Base-by-base conservation (phyloP, 2,888 invertebrate genomes). In the Odontocolon sp. region DNA sequence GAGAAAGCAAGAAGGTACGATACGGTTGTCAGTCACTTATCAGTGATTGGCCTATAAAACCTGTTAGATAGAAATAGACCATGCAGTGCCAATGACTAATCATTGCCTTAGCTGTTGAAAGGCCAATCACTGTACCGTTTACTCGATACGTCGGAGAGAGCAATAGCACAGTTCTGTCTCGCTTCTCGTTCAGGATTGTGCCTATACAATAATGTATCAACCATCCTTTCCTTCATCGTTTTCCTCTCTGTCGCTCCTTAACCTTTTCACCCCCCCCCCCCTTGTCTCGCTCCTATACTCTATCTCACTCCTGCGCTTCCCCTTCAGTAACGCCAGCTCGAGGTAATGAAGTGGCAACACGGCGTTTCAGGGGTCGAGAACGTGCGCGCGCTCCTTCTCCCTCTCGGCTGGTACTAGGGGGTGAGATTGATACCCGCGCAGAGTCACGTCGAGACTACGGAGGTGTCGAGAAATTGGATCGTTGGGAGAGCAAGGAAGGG, bases 331-430 rank as follows among this genome's bases (percentile, higher is more conserved):
- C 69, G 52, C 50, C 42, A 73, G 85, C 84, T 81, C 74, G 85
- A 85, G 86, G 87, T 88, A 88, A 88, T 87, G 88, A 88, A 88
- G 88, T 88, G 88, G 88, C 86, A 88, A 88, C 88, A 87, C 84
- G 86, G 82, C 84, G 85, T 85, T 88, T 85, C 84, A 83, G 40
- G 45, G 61, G 33, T 16, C 64, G 75, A 54, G 66, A 76, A 59
- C 70, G 70, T 61, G 64, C 57, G 75, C 75, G 57, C 66, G 57
- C 23, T 9, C 18, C 5, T 26, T 8, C 40, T 18, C 11, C 38
- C 61, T 54, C 54, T 23, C 28, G 61, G 38, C 38, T 67, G 31
- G 66, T 56, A 56, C 77, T 82, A 86, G 83, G 85, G n/a, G 85
- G 83, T 77, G 87, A 88, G 88, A 88, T 88, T 88, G 88, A 88